phyloP scores from a whole-genome alignment of 2,888 invertebrate species.

The Flexamia atlantica region DNA sequence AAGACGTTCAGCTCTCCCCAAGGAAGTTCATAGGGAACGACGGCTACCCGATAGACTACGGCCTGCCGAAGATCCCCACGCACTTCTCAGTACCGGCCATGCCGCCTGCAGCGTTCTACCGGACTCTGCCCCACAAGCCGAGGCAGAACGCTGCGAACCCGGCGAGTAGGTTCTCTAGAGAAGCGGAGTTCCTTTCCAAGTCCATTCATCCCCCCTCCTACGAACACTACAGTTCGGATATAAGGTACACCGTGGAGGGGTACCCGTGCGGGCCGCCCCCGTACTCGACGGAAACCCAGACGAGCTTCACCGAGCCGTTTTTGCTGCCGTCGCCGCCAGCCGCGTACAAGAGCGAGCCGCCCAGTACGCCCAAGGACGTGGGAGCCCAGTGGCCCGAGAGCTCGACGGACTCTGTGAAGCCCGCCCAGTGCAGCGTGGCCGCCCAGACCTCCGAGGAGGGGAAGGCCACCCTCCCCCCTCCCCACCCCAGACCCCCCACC shows the following conservation, averaged over 20 bases:
- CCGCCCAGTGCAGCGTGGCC: slow-evolving; percentile 63
- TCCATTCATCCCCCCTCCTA: slow-evolving; percentile 76
- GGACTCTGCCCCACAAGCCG: slow-evolving; percentile 87
- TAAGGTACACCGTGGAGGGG: slow-evolving; percentile 89
- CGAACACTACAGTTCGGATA: slow-evolving; percentile 75
- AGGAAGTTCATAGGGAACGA: slow-evolving; percentile 85
- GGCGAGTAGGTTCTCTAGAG: slow-evolving; percentile 78
- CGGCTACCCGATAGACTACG: slow-evolving; percentile 88
- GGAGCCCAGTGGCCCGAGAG: slow-evolving; percentile 69
- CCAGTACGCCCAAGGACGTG: slow-evolving; percentile 59
- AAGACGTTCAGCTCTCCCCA: slow-evolving; percentile 86
- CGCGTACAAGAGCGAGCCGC: slow-evolving; percentile 66
- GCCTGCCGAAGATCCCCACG: slow-evolving; percentile 82
- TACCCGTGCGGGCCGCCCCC: slow-evolving; percentile 80
- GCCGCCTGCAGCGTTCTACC: slow-evolving; percentile 75
- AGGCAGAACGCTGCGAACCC: slow-evolving; percentile 73
- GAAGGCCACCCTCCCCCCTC: slow-evolving; percentile 76
- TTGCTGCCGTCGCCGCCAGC: slow-evolving; percentile 67
- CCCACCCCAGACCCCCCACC: slow-evolving; percentile 74
- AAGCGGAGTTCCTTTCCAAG: slow-evolving; percentile 81
- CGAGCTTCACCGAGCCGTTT: slow-evolving; percentile 64
- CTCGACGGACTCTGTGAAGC: slow-evolving; percentile 66
- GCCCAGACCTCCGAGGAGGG: slow-evolving; percentile 61
- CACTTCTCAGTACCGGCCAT: slow-evolving; percentile 67
- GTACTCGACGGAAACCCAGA: slow-evolving; percentile 65